phyloP scores from a whole-genome alignment of 2,888 invertebrate species.

The Chaetogeoica ovagalla region DNA sequence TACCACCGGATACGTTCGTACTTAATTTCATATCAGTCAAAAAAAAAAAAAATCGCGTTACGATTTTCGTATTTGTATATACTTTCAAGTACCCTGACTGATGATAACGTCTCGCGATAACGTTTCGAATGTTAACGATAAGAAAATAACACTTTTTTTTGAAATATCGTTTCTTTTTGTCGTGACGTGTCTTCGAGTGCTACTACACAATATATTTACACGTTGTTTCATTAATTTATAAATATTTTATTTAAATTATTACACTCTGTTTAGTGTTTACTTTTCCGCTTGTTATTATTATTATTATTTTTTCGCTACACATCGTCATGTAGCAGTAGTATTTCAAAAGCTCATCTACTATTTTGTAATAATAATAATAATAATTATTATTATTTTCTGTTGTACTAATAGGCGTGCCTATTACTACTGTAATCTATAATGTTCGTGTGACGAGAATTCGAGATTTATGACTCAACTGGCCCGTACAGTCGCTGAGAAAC shows the following conservation, averaged over 20 bases:
- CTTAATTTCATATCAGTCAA: background rate
- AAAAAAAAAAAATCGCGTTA: background rate
- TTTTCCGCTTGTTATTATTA: background rate
- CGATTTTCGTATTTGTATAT: background rate
- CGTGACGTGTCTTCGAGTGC: constrained; percentile 30
- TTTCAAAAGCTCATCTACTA: too few relatives aligned
- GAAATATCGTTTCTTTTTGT: constrained; percentile 22
- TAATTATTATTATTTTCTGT: background rate
- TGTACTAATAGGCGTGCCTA: background rate
- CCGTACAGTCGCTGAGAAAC: constrained; percentile 27
- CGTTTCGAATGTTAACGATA: constrained; percentile 1
- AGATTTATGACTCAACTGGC: constrained; percentile 38
- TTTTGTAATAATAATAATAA: too few relatives aligned
- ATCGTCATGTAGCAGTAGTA: background rate
- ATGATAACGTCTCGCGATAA: constrained; percentile 3
- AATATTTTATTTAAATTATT: background rate
- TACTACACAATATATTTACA: too few relatives aligned
- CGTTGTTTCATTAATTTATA: too few relatives aligned
- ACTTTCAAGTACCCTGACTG: too few relatives aligned
- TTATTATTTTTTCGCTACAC: background rate
- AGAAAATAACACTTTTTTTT: constrained; percentile 30
- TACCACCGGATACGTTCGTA: background rate
- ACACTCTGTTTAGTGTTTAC: background rate
- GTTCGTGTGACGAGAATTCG: constrained; percentile 6
- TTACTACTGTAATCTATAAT: background rate